A percentile compares a stretch with the other conserved stretches of the same genome.
Evolutionary conservation across 2,888 invertebrate species (phyloP).

Genomic region (Scelioninae gen. 1): DNA sequence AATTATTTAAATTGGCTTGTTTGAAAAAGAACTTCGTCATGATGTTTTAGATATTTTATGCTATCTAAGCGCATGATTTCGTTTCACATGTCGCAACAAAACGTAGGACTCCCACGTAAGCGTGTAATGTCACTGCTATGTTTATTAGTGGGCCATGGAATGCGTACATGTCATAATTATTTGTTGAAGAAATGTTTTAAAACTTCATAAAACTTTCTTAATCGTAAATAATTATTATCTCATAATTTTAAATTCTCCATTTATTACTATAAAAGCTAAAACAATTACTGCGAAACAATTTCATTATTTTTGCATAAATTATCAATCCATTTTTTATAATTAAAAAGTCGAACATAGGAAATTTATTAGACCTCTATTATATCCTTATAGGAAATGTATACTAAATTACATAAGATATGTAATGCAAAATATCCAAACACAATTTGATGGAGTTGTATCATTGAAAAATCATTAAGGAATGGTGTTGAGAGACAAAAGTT

Average conservation of each 20-base stretch:
- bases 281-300: too few relatives aligned
- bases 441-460: background rate
- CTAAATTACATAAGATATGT: background rate
- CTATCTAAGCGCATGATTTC: slow-evolving; percentile 60
- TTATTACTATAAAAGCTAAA: too few relatives aligned
- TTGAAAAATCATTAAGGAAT: slow-evolving; percentile 20
- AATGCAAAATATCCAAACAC: background rate
- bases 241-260: too few relatives aligned
- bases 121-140: slow-evolving; percentile 64
- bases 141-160: slow-evolving; percentile 65
- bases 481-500: slow-evolving; percentile 34
- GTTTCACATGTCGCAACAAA: slow-evolving; percentile 63
- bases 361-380: too few relatives aligned
- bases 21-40: slow-evolving; percentile 28
- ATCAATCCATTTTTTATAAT: too few relatives aligned
- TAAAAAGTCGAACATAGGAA: too few relatives aligned
- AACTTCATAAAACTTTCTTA: slow-evolving; percentile 32
- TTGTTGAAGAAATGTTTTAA: slow-evolving; percentile 50
- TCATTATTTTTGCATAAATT: too few relatives aligned
- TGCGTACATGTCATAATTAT: slow-evolving; percentile 65
- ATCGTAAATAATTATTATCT: slow-evolving; percentile 20
- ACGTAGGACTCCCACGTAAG: slow-evolving; percentile 61
- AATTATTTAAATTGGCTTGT: slow-evolving; percentile 47
- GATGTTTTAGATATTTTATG: slow-evolving; percentile 62
- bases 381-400: background rate